Evolutionary conservation across 2,113 vertebrate genomes (phyloP), one percentile per base, ranked within the genome.

Genomic region (Rhagologus leucostigma): DNA sequence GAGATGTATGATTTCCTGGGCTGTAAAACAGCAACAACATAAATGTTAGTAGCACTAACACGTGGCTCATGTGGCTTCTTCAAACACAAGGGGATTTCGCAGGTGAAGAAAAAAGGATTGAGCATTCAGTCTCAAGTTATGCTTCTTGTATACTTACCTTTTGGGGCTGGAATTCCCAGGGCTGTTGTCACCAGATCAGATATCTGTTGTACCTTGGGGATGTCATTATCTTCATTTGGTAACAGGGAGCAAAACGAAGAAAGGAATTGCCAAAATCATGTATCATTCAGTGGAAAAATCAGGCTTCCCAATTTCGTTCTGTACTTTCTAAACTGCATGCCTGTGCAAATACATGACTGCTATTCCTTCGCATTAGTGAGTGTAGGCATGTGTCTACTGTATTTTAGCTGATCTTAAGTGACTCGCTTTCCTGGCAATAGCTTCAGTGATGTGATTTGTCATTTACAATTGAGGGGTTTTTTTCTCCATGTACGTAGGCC

Each of bases 341-440:
- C 55, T 17, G 5, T 53, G 69, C 27, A 90, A 21, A 59, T 74
- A 26, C 21, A 49, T 62, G 76, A 42, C 59, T 89, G 41, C 41
- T 88, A 15, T 21, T 92, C 56, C 37, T 76, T 83, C 42, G 49
- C 14, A 19, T 84, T 71, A 75, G 21, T 57, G 68, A 79, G 22
- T 23, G 14, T 71, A 81, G 74, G 13, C 17, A 42, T 47, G 24
- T 63, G 37, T 37, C 50, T 88, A 16, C 42, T 77, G 3, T 35
- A 41, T 70, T 90, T 90, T 29, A 77, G 50, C 59, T 92, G 57
- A 44, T 86, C 20, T 59, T 65, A 86, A 93, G 88, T 81, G 68
- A 42, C 27, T 68, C 0, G 0, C 39, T 93, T 21, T 76, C 37
- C 29, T 86, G 68, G 19, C 49, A 60, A 7, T 53, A 68, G 39